Conservation (phyloP, 2,113 vertebrate species). For the Scolopax mira region DNA sequence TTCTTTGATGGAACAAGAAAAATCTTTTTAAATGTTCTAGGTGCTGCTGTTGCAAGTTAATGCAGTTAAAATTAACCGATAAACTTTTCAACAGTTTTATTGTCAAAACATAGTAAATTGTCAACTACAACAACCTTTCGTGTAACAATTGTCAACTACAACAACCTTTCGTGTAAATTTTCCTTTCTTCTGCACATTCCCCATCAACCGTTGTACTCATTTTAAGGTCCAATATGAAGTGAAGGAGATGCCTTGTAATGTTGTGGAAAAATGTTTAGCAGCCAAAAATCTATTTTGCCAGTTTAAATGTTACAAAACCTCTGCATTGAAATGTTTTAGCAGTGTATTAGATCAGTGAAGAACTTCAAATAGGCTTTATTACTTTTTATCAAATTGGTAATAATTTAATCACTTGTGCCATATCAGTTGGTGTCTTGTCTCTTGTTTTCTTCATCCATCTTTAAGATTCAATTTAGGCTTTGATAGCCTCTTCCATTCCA, state of each 20-base stretch:
- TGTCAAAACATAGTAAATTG: background rate
- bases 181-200: background rate
- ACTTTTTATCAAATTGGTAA: background rate
- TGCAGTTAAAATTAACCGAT: background rate
- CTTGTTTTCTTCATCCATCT: slow-evolving; percentile 21
- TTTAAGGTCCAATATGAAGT: slow-evolving; percentile 44
- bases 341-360: background rate
- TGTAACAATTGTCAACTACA: background rate
- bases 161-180: background rate
- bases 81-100: background rate
- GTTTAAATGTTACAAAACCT: slow-evolving; percentile 9
- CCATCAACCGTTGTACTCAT: background rate
- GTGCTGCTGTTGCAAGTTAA: slow-evolving; percentile 3
- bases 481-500: slow-evolving; percentile 10
- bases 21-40: background rate
- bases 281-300: slow-evolving; percentile 12
- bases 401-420: slow-evolving; percentile 53
- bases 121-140: background rate
- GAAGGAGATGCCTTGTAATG: slow-evolving; percentile 56
- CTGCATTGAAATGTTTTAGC: background rate
- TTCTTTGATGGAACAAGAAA: background rate
- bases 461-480: slow-evolving; percentile 16
- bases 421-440: background rate
- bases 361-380: slow-evolving; percentile 10
- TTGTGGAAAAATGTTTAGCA: slow-evolving; percentile 22